Evolutionary conservation across 2,113 vertebrate species (phyloP).

Genomic region (Aphelocoma coerulescens): DNA sequence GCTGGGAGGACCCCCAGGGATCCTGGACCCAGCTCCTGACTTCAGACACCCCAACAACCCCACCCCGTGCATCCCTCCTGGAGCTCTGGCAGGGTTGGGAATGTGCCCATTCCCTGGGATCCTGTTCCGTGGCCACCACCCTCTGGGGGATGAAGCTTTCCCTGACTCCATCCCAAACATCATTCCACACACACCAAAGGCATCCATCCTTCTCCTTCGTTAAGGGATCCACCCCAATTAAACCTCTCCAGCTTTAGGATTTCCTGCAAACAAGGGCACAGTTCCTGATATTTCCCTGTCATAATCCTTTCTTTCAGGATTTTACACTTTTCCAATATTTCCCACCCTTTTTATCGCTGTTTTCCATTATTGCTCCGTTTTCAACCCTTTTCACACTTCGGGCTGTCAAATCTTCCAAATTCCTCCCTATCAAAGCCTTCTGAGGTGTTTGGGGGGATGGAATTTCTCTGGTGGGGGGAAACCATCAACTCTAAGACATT

Average conservation of each 20-base stretch:
- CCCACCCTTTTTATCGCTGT: not conserved
- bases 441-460: not conserved
- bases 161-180: not conserved
- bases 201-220: rapidly evolving
- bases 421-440: not conserved
- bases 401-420: not conserved
- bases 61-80: not conserved
- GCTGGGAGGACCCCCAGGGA: not conserved
- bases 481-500: not conserved
- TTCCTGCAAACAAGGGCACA: rapidly evolving
- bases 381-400: not conserved
- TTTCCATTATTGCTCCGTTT: not conserved
- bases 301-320: not conserved
- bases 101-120: not conserved
- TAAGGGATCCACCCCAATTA: not conserved
- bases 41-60: not conserved
- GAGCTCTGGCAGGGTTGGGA: not conserved
- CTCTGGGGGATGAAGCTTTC: not conserved
- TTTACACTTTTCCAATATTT: not conserved
- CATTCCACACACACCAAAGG: not conserved
- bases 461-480: not conserved
- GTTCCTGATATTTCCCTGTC: not conserved
- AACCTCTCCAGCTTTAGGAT: not conserved
- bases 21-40: not conserved
- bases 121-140: not conserved